Conservation (phyloP, 2,113 vertebrate genomes). For the Typhlomys cinereus region DNA sequence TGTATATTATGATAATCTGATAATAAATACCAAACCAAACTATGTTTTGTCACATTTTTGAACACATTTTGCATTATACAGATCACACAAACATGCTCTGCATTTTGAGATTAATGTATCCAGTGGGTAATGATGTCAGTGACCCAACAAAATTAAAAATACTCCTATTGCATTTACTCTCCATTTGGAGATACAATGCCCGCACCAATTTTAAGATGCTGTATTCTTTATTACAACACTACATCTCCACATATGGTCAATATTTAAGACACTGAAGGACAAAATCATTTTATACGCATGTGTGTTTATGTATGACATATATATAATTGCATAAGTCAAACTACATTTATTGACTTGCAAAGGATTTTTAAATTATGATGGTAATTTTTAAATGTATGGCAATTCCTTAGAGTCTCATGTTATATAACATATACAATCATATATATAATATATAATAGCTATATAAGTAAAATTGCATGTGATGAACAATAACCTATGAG, state of each 20-base stretch:
- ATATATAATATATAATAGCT: too few species aligned
- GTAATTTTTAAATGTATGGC: neutral
- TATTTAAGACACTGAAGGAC: slow-evolving; percentile 47
- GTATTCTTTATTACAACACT: slow-evolving; percentile 53
- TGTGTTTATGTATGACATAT: neutral
- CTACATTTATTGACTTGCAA: neutral
- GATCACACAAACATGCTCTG: slow-evolving; percentile 3
- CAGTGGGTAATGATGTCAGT: slow-evolving; percentile 46
- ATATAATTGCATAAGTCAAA: neutral
- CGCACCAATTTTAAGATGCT: slow-evolving; percentile 44
- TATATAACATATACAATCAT: too few species aligned
- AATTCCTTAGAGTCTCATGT: neutral
- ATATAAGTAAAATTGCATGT: slow-evolving; percentile 49
- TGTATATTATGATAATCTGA: slow-evolving; percentile 54
- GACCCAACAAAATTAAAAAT: slow-evolving; percentile 17
- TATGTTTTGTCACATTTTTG: slow-evolving; percentile 59
- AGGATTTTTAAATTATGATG: slow-evolving; percentile 34
- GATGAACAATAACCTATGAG: slow-evolving; percentile 54
- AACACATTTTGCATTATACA: slow-evolving; percentile 48
- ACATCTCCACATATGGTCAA: slow-evolving; percentile 4
- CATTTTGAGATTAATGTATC: slow-evolving; percentile 58
- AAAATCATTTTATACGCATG: slow-evolving; percentile 9
- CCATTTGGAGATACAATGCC: slow-evolving; percentile 11
- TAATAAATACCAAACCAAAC: slow-evolving; percentile 58
- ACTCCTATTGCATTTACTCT: neutral